Base-by-base conservation (phyloP, 2,888 invertebrate genomes). In the Aelia acuminata region DNA sequence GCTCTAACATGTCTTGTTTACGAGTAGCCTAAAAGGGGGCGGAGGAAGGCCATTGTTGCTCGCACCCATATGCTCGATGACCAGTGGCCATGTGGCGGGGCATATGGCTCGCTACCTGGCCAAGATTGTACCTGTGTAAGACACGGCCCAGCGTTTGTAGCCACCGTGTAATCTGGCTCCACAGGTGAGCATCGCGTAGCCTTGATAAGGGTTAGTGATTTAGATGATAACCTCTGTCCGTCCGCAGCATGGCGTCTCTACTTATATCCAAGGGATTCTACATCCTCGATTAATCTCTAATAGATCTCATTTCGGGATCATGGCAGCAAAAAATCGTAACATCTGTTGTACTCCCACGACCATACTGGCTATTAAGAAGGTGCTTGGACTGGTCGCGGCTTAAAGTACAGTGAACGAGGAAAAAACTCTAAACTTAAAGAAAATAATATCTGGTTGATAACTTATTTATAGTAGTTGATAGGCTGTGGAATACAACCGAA, bases 101-200 rank as follows among this genome's bases (percentile, higher is more conserved):
- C 80, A 80, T 80, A 80, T 80, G 80, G 43, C 43, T 10, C 43
- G 3, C 4, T 80, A 80, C 80, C 80, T 43, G 80, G 1, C 4
- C 80, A 26, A 47, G n/a, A 43, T 43, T 22, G 80, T 80, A 80
- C 80, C 80, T 39, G 39, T 22, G 35, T 75, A 11, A n/a, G 26
- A 18, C 39, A 8, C n/a, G 11, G 75, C 31, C 10, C 26, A 70
- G 63, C 35, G 63, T 70, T 70, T 70, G 10, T 43, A 43, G 35
- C 75, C 43, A 39, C 80, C n/a, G 43, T 80, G 80, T 80, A 80
- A 80, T 80, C 80, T 80, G 80, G 43, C 43, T 26, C 43, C 43
- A 80, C 80, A 80, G 80, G 80, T 80, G 80, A 80, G 43, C 80
- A 43, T 80, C 80, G 80, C 20, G n/a, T n/a, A 11, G 80, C 39